Evolutionary conservation across 2,888 invertebrate genomes (phyloP).

Genomic region (Hirtodrosophila confusa): DNA sequence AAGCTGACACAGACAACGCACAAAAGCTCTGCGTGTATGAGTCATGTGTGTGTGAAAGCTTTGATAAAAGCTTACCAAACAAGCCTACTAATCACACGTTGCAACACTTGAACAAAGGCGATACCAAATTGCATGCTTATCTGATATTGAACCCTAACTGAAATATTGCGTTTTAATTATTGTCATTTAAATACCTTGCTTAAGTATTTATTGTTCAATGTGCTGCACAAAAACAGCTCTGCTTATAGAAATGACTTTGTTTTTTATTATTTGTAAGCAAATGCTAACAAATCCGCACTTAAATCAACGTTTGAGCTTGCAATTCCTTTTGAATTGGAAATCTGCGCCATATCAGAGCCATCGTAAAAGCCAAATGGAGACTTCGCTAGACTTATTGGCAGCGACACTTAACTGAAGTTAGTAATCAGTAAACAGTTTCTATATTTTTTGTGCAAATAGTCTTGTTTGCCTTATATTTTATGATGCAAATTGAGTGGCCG

Average conservation of each 20-base stretch:
- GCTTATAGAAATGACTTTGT: neutral
- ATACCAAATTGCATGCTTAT: slow-evolving; percentile 17
- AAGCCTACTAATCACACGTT: no score
- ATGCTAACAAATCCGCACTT: slow-evolving; percentile 4
- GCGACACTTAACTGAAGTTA: slow-evolving; percentile 29
- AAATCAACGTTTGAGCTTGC: neutral
- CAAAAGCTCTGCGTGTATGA: slow-evolving; percentile 18
- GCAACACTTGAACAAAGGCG: no score
- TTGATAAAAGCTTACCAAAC: neutral
- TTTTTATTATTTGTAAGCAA: slow-evolving; percentile 3
- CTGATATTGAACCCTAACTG: slow-evolving; percentile 41
- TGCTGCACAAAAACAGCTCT: neutral
- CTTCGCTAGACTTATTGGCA: slow-evolving; percentile 62
- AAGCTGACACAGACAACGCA: neutral
- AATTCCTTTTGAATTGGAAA: no score
- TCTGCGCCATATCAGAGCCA: slow-evolving; percentile 2
- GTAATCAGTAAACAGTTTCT: slow-evolving; percentile 36
- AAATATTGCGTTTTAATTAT: slow-evolving; percentile 25
- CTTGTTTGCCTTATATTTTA: slow-evolving; percentile 45
- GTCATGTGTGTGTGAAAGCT: slow-evolving; percentile 26
- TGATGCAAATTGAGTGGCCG: slow-evolving; percentile 51
- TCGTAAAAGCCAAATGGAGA: slow-evolving; percentile 15
- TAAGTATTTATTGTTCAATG: neutral
- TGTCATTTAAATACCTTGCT: neutral
- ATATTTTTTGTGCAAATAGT: slow-evolving; percentile 19